A percentile compares a stretch with the other conserved stretches of the same genome.
Conservation (phyloP, 2,797 vertebrate genomes). For the Scyliorhinus canicula region DNA sequence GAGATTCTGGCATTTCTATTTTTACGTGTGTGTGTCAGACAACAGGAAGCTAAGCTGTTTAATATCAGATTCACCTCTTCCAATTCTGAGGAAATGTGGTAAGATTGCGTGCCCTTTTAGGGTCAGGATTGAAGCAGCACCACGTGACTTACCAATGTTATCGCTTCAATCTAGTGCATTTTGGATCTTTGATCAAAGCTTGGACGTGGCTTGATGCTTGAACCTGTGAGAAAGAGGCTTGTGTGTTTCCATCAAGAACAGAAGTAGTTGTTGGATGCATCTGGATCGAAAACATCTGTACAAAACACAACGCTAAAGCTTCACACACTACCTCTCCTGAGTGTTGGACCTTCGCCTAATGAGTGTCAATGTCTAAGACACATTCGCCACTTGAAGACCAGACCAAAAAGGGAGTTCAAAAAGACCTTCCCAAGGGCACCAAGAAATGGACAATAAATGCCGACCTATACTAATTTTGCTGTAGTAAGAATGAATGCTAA, state of each 20-base stretch:
- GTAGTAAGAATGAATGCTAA: background rate
- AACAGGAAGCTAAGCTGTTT: background rate
- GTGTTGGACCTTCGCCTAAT: background rate
- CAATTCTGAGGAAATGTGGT: background rate
- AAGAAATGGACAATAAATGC: background rate
- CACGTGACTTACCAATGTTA: background rate
- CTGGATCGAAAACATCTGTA: background rate
- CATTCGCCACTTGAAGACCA: background rate
- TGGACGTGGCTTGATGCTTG: background rate
- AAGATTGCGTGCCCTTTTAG: background rate
- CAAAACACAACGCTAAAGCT: background rate
- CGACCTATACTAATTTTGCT: no score
- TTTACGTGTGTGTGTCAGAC: background rate
- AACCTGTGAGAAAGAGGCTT: background rate
- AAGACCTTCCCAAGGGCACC: background rate
- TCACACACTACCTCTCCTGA: background rate
- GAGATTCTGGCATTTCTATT: background rate
- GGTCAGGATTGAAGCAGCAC: background rate
- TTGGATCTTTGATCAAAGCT: background rate
- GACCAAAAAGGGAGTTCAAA: background rate
- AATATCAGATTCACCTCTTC: background rate
- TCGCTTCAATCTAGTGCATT: background rate
- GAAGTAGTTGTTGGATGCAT: background rate
- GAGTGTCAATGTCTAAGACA: background rate
- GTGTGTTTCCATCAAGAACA: background rate